phyloP scores from a whole-genome alignment of 92 coral and sea anemone species.

The Muricea muricata region DNA sequence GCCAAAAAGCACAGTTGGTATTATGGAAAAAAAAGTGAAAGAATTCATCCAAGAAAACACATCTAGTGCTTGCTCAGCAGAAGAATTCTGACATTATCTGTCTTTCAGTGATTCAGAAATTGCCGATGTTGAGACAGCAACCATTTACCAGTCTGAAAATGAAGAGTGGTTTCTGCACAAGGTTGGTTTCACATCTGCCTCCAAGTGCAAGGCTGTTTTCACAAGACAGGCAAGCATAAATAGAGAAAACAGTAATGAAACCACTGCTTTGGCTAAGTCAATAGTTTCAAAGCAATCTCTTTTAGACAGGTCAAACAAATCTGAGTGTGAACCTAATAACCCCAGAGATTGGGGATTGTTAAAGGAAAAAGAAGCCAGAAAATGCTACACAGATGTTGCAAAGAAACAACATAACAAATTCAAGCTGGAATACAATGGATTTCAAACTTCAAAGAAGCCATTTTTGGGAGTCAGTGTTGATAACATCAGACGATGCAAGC shows the following conservation, averaged over 20 bases:
- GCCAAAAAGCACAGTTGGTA: conserved; percentile 23
- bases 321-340: conserved; percentile 43
- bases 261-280: conserved; percentile 4
- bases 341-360: conserved; percentile 77
- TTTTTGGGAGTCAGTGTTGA: conserved; percentile 75
- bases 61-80: background rate
- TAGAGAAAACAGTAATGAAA: background rate
- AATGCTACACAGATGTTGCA: conserved; percentile 64
- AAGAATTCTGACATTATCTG: background rate
- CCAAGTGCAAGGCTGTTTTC: conserved; percentile 36
- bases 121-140: background rate
- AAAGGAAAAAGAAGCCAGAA: conserved; percentile 72
- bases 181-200: conserved; percentile 24
- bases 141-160: background rate
- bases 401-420: conserved; percentile 72
- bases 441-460: conserved; percentile 74
- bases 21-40: conserved; percentile 4
- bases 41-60: background rate
- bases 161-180: conserved; percentile 34
- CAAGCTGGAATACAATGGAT: conserved; percentile 72
- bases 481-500: conserved; percentile 11
- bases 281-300: conserved; percentile 11
- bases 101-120: conserved; percentile 24
- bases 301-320: background rate
- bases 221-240: background rate